phyloP scores from a whole-genome alignment of 2,113 vertebrate species.

The Siniperca chuatsi region DNA sequence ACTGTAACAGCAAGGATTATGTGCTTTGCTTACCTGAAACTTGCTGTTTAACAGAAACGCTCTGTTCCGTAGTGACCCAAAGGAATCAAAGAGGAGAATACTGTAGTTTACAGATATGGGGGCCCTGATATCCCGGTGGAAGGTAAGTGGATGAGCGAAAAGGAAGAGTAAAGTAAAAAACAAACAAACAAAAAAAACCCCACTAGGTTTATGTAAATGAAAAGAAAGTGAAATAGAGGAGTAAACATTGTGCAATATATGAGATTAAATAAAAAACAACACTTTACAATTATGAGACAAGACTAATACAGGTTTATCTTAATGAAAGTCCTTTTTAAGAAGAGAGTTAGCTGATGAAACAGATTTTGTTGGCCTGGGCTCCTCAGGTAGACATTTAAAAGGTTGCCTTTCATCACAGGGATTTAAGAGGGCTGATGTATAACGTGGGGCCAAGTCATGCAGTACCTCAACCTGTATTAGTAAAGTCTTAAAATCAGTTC shows the following conservation, averaged over 20 bases:
- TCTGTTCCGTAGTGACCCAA: constrained; percentile 51
- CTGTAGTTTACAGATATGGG: constrained; percentile 84
- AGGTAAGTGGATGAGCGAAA: constrained; percentile 81
- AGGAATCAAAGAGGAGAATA: constrained; percentile 1
- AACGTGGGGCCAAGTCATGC: neutral
- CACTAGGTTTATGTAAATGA: neutral
- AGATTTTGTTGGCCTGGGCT: neutral
- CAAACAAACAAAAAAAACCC: too few relatives aligned
- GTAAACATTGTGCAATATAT: neutral
- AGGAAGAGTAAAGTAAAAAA: neutral
- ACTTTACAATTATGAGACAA: neutral
- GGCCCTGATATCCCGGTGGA: constrained; percentile 91
- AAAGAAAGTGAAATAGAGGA: neutral
- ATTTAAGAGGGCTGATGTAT: neutral
- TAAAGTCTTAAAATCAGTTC: neutral
- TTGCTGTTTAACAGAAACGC: neutral
- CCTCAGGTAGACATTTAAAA: neutral
- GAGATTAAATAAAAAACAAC: neutral
- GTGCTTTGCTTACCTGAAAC: neutral
- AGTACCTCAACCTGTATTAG: neutral
- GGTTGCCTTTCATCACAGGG: neutral
- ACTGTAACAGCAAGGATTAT: neutral
- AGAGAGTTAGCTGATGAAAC: neutral
- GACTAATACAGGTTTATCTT: neutral
- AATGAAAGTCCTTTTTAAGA: neutral